Conservation (phyloP, 2,113 vertebrate genomes). For the Centrocercus urophasianus region DNA sequence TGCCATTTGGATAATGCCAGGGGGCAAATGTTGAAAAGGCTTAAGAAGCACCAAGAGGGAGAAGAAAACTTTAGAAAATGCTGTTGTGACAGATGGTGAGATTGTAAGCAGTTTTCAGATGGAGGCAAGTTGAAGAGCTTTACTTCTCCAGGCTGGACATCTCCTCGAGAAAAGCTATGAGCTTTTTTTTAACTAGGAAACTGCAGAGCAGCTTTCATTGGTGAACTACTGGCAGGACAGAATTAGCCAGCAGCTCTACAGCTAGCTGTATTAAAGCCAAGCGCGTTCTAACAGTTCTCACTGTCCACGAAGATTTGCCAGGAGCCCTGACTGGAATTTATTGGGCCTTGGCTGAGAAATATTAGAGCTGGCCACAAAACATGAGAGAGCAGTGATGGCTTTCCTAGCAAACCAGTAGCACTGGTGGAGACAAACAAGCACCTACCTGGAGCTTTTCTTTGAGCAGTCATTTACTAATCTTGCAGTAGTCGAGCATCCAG, state of each 20-base stretch:
- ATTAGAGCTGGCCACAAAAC: not conserved
- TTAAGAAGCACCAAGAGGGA: constrained; percentile 12
- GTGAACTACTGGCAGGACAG: not conserved
- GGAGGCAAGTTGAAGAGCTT: constrained; percentile 1
- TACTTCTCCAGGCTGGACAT: constrained; percentile 12
- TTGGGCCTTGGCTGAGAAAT: not conserved
- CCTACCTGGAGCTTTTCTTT: not conserved
- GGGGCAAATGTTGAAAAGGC: constrained; percentile 6
- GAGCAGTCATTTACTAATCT: not conserved
- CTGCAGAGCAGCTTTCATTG: not conserved
- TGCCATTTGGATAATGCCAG: constrained; percentile 15
- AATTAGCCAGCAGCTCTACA: not conserved
- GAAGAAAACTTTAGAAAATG: constrained; percentile 23
- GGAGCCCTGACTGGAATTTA: not conserved
- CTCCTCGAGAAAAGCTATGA: constrained; percentile 10
- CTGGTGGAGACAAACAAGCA: not conserved
- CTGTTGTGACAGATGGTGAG: constrained; percentile 28
- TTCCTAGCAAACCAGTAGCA: not conserved
- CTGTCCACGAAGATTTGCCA: not conserved
- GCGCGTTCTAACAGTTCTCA: not conserved
- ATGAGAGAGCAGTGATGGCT: rapidly evolving
- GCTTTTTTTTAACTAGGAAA: not conserved
- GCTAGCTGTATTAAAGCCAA: not conserved
- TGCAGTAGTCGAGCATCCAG: not conserved
- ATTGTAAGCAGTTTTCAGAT: constrained; percentile 26